Evolutionary conservation across 2,888 invertebrate species (phyloP), one percentile per base, ranked within the genome.

Genomic region (Hoplodrina ambigua): DNA sequence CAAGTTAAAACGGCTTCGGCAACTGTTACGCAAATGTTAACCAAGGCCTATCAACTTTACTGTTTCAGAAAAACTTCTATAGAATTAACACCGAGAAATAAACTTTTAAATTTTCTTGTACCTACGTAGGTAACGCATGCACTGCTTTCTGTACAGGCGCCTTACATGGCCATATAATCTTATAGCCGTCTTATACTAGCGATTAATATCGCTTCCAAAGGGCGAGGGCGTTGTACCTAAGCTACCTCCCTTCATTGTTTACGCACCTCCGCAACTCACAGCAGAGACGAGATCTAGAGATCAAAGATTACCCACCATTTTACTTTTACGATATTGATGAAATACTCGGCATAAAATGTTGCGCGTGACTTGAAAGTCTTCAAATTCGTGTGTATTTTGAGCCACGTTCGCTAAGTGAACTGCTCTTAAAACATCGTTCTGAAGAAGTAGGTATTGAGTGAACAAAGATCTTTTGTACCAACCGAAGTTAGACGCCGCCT

Each of bases 271-370:
- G 80, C 69, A 67, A 61, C 61, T 74, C 57, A 30, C 70, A 81
- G 82, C 78, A 44, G 5, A 46, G 83, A 78, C 69, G 65, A 72
- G 63, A 72, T 78, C 72, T 64, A 71, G 80, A 91, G 92, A 93
- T 93, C 92, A 93, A 93, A 93, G 91, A 90, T 90, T 86, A 85
- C 76, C 64, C 50, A 69, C 72, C 76, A 77, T 82, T 88, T 87
- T 78, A 84, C 87, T 85, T 91, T 90, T 88, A 92, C 90, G 90
- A 90, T 90, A 92, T 91, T 88, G 91, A 92, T 91, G 88, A 88
- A 89, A 90, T 84, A 81, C 71, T 75, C 76, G 73, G 74, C 76
- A 82, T 88, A 87, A 89, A 89, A 86, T 65, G 81, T 76, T 67
- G 46, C 70, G 59, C 86, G 80, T 84, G 84, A 85, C 83, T 86